Conservation (phyloP, 2,888 invertebrate genomes). For the Callyntrura sp. region DNA sequence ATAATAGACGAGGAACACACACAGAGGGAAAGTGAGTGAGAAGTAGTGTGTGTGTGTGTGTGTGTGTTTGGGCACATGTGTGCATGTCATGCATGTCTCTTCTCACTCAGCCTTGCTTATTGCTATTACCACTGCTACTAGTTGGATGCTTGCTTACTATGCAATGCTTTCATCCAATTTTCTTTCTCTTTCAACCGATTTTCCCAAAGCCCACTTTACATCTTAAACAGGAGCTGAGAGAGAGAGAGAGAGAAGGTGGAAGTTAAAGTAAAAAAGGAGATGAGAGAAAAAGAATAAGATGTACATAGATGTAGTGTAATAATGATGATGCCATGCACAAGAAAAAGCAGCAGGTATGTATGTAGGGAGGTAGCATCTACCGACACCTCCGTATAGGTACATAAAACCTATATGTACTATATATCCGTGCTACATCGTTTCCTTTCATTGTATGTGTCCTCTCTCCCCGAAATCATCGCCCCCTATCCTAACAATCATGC, state of each 20-base stretch:
- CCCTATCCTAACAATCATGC: slow-evolving; percentile 27
- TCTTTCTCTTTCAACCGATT: slow-evolving; percentile 83
- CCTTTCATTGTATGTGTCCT: slow-evolving; percentile 55
- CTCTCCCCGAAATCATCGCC: not conserved
- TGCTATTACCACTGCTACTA: slow-evolving; percentile 57
- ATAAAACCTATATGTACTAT: not conserved
- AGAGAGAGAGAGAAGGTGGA: slow-evolving; percentile 48
- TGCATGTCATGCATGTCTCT: slow-evolving; percentile 76
- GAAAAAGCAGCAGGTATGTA: slow-evolving; percentile 32
- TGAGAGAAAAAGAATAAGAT: slow-evolving; percentile 51
- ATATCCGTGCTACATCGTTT: no score
- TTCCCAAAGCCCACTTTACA: slow-evolving; percentile 82
- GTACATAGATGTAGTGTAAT: slow-evolving; percentile 50
- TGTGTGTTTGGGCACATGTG: slow-evolving; percentile 70
- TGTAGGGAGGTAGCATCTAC: no score
- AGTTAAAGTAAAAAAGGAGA: slow-evolving; percentile 59
- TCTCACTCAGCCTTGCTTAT: not conserved
- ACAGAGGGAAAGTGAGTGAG: slow-evolving; percentile 7
- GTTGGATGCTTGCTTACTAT: slow-evolving; percentile 83
- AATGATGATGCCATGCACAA: no score
- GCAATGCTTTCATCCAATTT: slow-evolving; percentile 84
- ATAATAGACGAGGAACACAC: slow-evolving; percentile 43
- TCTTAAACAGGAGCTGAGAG: slow-evolving; percentile 71
- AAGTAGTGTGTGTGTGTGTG: slow-evolving; percentile 41
- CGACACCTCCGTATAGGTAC: not conserved